phyloP scores from a whole-genome alignment of 2,888 invertebrate species.

The Lagria hirta region DNA sequence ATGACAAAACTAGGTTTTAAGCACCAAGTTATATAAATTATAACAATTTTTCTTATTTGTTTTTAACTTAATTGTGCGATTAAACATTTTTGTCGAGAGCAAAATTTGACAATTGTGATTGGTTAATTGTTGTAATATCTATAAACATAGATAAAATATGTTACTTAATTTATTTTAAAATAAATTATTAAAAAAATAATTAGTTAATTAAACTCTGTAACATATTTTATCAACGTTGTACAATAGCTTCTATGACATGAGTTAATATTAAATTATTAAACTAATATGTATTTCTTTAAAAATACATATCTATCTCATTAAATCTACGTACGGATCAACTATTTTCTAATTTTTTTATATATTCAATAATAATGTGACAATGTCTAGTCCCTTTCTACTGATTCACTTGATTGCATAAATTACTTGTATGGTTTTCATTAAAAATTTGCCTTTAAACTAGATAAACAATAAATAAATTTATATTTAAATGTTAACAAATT shows the following conservation, averaged over 20 bases:
- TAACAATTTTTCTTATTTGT: conserved; percentile 19
- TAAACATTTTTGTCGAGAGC: conserved; percentile 40
- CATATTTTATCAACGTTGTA: conserved; percentile 31
- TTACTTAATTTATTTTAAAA: conserved; percentile 16
- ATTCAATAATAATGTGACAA: conserved; percentile 53
- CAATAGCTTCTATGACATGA: conserved; percentile 43
- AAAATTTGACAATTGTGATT: conserved; percentile 40
- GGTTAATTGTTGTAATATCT: conserved; percentile 37
- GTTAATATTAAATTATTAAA: conserved; percentile 47
- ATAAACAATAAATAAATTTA: conserved; percentile 32
- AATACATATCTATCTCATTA: conserved; percentile 52
- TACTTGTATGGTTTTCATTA: conserved; percentile 47
- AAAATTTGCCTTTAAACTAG: conserved; percentile 30
- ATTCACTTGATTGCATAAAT: conserved; percentile 51
- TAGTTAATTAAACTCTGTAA: too few species aligned
- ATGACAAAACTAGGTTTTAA: conserved; percentile 14
- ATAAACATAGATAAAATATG: conserved; percentile 36
- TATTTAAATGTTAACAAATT: conserved; percentile 36
- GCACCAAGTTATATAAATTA: conserved; percentile 34
- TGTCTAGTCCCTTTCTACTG: conserved; percentile 47
- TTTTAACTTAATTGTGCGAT: conserved; percentile 40
- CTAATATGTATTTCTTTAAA: conserved; percentile 51
- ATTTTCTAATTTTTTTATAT: conserved; percentile 53
- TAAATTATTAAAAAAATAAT: too few species aligned
- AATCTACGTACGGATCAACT: conserved; percentile 54